Base-by-base conservation (phyloP, 2,888 invertebrate genomes). In the Sphaerophoria rueppellii region DNA sequence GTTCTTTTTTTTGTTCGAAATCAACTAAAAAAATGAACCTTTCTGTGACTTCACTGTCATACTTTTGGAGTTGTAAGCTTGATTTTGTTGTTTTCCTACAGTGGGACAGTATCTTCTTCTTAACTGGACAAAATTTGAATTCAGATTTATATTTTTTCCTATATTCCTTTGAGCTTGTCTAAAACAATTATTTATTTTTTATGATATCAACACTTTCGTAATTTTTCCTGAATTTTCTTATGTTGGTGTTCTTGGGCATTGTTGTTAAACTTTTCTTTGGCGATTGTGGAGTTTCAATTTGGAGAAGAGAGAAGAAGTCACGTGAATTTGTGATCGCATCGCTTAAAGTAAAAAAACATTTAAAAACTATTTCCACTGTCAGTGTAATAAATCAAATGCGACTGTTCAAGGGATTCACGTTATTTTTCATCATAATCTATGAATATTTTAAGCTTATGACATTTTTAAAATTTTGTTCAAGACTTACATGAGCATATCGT, bases 391-490 rank as follows among this genome's bases (percentile, higher is more conserved):
- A 67, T 67, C 67, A 67, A 54, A 40, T 67, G 12, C 5, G 54
- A 67, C 40, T 54, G 24, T 54, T 67, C 67, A 67, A 67, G 67
- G 67, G 24, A 54, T 54, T 67, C 67, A 67, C 67, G 67, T 67
- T 52, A 37, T 16, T 67, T 67, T 54, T 52, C 67, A 11, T 67
- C 54, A 67, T 67, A 9, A 40, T 60, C 4, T 54, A 40, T 60
- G 52, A 43, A 69, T 43, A 58, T 43, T 76, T 60, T 46, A 4
- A 12, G 24, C 24, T 24, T 24, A 24, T 24, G 24, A 24, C 2
- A 24, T 24, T 24, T 24, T 73, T 32, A 7, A 48, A 16, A 4
- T 0, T 14, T 11, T 52, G 2, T 4, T 34, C 52, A 6, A 9
- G 11, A 16, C 32, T 24, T 32, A 2, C 0, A 40, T 24, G 11